Conservation (phyloP, 1,140 invertebrate species). For the Colletes latitarsis region DNA sequence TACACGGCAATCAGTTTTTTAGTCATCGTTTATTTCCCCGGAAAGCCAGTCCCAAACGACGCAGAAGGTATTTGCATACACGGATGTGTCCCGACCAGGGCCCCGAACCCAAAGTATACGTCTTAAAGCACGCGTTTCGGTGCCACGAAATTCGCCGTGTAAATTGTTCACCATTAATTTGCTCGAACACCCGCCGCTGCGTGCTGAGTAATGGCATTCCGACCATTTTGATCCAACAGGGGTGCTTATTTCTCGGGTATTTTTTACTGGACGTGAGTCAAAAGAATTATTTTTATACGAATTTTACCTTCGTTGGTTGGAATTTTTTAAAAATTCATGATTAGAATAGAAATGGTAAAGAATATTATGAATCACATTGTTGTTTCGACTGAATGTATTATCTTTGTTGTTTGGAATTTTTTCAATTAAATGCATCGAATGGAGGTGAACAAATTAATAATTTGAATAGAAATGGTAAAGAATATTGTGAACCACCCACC, state of each 20-base stretch:
- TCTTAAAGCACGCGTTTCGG: conserved; percentile 6
- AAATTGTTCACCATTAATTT: conserved; percentile 51
- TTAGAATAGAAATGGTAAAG: too few relatives aligned
- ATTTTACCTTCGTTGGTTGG: too few relatives aligned
- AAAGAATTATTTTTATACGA: too few relatives aligned
- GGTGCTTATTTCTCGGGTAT: neutral
- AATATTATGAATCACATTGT: too few relatives aligned
- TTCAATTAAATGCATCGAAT: too few relatives aligned
- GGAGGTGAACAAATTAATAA: too few relatives aligned
- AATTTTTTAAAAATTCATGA: too few relatives aligned
- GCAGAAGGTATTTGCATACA: conserved; percentile 32
- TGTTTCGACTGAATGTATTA: too few relatives aligned
- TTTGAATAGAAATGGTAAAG: too few relatives aligned
- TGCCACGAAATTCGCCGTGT: conserved; percentile 38
- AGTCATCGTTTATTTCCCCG: conserved; percentile 6
- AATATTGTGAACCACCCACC: too few relatives aligned
- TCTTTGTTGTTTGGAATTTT: too few relatives aligned
- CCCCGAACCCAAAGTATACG: neutral
- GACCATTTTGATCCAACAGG: conserved; percentile 13
- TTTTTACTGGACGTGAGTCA: neutral
- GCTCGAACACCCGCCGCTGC: conserved; percentile 2
- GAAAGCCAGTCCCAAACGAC: neutral
- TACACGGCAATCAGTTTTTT: conserved; percentile 38
- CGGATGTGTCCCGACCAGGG: neutral
- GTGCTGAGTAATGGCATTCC: conserved; percentile 23